Conservation (phyloP, 2,113 vertebrate species). For the Cyanistes caeruleus region DNA sequence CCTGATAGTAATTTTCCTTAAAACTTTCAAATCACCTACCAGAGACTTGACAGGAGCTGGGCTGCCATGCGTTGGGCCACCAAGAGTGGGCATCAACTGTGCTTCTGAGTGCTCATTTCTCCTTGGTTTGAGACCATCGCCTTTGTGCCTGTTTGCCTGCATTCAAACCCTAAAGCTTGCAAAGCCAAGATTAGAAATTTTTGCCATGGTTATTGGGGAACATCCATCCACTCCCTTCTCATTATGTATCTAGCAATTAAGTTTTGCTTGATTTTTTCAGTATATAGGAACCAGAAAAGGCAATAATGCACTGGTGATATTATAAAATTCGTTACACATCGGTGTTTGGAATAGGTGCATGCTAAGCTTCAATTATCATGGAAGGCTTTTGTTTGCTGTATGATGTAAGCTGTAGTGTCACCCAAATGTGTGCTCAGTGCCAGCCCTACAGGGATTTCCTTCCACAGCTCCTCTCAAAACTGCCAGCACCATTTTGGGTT, state of each 20-base stretch:
- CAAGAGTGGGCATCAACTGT: neutral
- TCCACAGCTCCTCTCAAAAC: neutral
- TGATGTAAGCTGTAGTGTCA: neutral
- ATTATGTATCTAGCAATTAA: neutral
- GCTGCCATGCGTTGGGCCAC: neutral
- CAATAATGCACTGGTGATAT: neutral
- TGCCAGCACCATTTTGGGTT: neutral
- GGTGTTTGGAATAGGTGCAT: neutral
- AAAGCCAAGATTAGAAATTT: neutral
- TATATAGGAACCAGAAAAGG: neutral
- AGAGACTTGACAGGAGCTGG: neutral
- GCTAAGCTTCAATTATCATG: neutral
- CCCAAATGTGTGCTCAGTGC: neutral
- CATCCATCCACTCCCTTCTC: neutral
- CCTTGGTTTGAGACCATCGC: neutral
- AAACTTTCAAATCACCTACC: neutral
- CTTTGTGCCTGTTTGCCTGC: neutral
- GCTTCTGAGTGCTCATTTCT: neutral
- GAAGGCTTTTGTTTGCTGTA: neutral
- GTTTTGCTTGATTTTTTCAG: neutral
- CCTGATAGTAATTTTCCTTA: neutral
- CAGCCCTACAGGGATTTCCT: neutral
- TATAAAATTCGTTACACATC: neutral
- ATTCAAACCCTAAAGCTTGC: neutral
- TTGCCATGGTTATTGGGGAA: neutral